Conservation (phyloP, 2,113 vertebrate genomes). For the Conger conger region DNA sequence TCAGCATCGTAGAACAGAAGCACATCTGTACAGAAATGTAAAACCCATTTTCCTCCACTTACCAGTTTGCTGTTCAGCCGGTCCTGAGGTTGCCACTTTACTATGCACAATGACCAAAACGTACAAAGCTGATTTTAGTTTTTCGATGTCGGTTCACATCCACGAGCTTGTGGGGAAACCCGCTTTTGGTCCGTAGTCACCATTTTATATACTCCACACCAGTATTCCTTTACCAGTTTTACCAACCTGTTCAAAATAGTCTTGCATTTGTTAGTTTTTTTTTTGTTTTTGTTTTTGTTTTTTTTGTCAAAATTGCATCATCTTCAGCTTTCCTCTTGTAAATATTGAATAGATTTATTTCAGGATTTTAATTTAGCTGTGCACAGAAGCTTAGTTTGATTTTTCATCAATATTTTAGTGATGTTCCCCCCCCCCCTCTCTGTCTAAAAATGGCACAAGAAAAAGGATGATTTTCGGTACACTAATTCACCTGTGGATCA, state of each 20-base stretch:
- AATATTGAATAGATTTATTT: background rate
- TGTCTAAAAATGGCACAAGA: background rate
- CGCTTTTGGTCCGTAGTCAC: background rate
- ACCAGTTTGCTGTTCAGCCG: conserved; percentile 1
- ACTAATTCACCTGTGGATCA: background rate
- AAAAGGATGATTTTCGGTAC: background rate
- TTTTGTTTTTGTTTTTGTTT: too few species aligned
- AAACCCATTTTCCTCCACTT: conserved; percentile 29
- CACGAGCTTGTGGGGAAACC: background rate
- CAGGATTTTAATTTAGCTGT: background rate
- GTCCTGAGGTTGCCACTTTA: conserved; percentile 34
- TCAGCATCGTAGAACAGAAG: background rate
- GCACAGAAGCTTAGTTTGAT: background rate
- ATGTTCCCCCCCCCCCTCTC: too few species aligned
- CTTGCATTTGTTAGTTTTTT: too few species aligned
- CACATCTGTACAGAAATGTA: conserved; percentile 13
- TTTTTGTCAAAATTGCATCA: background rate
- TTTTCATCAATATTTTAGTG: background rate
- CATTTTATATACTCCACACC: background rate
- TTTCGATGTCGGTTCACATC: background rate
- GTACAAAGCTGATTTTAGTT: background rate
- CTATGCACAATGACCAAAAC: conserved; percentile 45
- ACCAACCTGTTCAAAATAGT: background rate
- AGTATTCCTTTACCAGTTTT: background rate
- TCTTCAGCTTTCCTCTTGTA: background rate